Conservation (phyloP, 2,113 vertebrate genomes). For the Fregetta grallaria region DNA sequence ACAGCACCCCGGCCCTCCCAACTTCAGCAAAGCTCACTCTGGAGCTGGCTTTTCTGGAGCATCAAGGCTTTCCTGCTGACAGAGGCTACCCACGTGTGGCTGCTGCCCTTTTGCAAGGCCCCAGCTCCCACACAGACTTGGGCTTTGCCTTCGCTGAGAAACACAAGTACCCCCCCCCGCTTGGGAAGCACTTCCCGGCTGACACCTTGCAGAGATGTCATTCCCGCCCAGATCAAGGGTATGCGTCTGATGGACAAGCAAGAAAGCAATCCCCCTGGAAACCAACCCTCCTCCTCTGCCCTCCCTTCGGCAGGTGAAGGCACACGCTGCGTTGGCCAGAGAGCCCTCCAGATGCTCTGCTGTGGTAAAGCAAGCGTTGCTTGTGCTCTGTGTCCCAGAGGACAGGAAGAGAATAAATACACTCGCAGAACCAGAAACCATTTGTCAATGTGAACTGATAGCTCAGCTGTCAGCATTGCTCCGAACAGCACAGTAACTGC, state of each 20-base stretch:
- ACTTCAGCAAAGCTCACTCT: neutral
- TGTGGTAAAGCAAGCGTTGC: neutral
- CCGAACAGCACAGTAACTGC: neutral
- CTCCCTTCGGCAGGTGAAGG: neutral
- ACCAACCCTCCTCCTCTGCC: neutral
- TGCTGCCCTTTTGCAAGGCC: neutral
- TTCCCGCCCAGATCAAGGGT: neutral
- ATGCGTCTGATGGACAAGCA: neutral
- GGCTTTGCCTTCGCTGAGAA: neutral
- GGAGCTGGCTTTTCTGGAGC: neutral
- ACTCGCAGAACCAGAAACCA: neutral
- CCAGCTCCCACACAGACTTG: rapidly evolving
- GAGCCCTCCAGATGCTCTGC: neutral
- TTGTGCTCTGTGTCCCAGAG: neutral
- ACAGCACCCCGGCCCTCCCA: neutral
- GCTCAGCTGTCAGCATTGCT: neutral
- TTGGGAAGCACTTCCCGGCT: neutral
- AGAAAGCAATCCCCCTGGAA: neutral
- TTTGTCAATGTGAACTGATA: neutral
- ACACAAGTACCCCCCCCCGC: neutral
- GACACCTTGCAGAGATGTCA: neutral
- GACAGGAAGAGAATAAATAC: neutral
- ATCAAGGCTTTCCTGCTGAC: neutral
- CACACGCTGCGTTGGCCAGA: neutral
- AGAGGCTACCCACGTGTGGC: neutral